These are phyloP conservation scores for Hemiprocne comata DNA, from an alignment of 2,113 vertebrate species.

Conservation along the genomic window DNA sequence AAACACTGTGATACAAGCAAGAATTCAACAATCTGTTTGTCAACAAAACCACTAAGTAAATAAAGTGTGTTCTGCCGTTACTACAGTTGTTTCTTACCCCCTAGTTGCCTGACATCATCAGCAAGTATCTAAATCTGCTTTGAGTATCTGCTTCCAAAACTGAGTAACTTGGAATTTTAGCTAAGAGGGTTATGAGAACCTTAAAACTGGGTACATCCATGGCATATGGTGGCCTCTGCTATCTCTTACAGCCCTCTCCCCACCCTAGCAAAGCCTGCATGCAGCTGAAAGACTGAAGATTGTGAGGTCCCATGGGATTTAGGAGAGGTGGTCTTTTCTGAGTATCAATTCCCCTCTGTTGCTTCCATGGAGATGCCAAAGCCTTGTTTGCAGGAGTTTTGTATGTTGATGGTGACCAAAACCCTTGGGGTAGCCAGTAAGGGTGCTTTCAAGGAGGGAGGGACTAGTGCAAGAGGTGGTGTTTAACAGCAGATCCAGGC, in stretches of 20 bases:
- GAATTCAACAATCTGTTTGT: neutral
- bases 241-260: neutral
- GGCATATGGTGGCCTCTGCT: neutral
- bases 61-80: neutral
- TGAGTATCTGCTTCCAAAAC: neutral
- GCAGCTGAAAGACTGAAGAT: neutral
- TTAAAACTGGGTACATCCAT: accelerated
- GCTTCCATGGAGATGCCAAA: neutral
- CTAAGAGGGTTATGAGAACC: neutral
- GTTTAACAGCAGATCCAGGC: neutral
- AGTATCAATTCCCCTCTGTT: neutral
- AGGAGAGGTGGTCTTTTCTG: neutral
- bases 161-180: neutral
- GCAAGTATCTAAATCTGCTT: neutral
- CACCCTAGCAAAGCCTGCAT: accelerated
- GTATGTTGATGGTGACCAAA: accelerated
- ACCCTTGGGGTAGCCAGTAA: neutral
- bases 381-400: neutral
- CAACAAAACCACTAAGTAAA: neutral
- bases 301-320: neutral
- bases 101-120: neutral
- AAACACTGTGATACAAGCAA: neutral
- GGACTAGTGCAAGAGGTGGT: neutral
- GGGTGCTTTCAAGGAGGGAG: neutral
- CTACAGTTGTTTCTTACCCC: accelerated